Evolutionary conservation across 2,797 vertebrate species (phyloP), one percentile per base, ranked within the genome.

Genomic region (Sebastiscus albofasciatus): DNA sequence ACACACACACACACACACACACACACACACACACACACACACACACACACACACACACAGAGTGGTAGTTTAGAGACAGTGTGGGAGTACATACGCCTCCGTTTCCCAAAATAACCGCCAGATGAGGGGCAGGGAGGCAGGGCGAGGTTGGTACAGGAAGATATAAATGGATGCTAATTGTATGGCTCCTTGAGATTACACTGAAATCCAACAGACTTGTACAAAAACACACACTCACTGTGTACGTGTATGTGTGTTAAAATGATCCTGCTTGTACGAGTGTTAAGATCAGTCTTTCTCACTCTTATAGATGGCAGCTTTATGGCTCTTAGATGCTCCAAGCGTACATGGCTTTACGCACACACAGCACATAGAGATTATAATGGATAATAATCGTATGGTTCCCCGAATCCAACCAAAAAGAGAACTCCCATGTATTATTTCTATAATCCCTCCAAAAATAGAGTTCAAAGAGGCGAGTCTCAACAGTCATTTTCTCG

Each of bases 151-250:
- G 92, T 86, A 77, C 80, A 88, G 61, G 76, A 61, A 65, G 90
- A 89, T 94, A 94, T 92, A 95, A 94, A 94, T 89, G 91, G 93
- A 93, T 82, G 78, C 20, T 94, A 94, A 94, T 94, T 94, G 93
- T 90, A 93, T 72, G 87, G 84, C 81, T 93, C 24, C 70, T 64
- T 87, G 42, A 85, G 84, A 90, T 85, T 86, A 90, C 76, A 73
- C 54, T 87, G 56, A 87, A 86, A 90, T 80, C 68, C 87, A 68
- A 67, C 64, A 65, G 67, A 81, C 22, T 54, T 76, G 22, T 54
- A 56, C 80, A 81, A 59, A 84, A 70, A 88, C 24, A 77, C 65
- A 66, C 67, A 42, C 65, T 56, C 20, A 1, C 6, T 72, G 59
- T 27, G n/a, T 62, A 7, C 7, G 8, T 55, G 24, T 22, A 18